Evolutionary conservation across 2,113 vertebrate genomes (phyloP).

Genomic region (Protomyctophum bolini): DNA sequence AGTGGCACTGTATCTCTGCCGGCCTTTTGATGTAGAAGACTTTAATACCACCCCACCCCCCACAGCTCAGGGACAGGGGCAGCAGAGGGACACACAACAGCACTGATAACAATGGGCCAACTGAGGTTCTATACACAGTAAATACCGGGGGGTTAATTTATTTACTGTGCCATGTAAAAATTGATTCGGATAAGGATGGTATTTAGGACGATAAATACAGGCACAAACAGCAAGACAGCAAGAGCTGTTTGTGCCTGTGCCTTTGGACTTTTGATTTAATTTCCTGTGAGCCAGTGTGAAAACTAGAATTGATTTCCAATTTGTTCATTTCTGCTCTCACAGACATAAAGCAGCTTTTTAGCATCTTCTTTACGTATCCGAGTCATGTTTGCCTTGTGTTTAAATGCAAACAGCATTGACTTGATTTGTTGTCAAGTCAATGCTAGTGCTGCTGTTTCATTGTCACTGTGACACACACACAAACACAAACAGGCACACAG

Average conservation of each 20-base stretch:
- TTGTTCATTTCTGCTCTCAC: not conserved
- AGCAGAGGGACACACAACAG: slow-evolving; percentile 14
- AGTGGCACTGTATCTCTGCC: slow-evolving; percentile 72
- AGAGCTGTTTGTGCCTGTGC: no score
- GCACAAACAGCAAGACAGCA: no score
- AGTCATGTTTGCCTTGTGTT: slow-evolving; percentile 2
- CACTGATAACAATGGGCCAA: slow-evolving; percentile 38
- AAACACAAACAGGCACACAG: slow-evolving; percentile 28
- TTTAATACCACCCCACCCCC: slow-evolving; percentile 30
- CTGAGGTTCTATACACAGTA: slow-evolving; percentile 28
- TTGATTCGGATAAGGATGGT: no score
- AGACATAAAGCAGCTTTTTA: slow-evolving; percentile 42
- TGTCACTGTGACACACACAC: slow-evolving; percentile 30
- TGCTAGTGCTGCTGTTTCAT: slow-evolving; percentile 35
- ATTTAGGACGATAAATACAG: no score
- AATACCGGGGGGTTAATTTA: not conserved
- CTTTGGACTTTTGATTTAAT: not conserved
- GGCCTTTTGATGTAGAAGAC: slow-evolving; percentile 72
- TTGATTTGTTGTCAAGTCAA: slow-evolving; percentile 29
- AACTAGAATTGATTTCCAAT: not conserved
- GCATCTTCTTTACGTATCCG: not conserved
- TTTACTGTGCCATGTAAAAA: no score
- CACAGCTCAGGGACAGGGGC: slow-evolving; percentile 9
- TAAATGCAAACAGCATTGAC: slow-evolving; percentile 23
- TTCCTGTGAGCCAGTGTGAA: not conserved